Evolutionary conservation across 53 echinoderm and acorn worm genomes (phyloP).

Genomic region (Glandiceps talaboti): DNA sequence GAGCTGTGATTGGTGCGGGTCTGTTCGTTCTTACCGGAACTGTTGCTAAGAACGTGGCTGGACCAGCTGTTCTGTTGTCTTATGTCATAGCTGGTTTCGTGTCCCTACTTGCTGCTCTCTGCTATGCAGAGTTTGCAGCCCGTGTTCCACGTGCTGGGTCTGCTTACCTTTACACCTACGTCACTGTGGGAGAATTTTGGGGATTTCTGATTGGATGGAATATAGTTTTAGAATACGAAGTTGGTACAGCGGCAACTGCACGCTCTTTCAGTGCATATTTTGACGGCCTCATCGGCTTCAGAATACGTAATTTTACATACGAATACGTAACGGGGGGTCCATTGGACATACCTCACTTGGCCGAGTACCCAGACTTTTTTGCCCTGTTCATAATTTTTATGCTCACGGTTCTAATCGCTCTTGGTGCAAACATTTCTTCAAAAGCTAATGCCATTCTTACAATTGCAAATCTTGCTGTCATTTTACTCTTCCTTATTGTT

Average conservation of each 20-base stretch:
- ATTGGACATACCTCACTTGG: constrained; percentile 22
- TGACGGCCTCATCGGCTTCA: constrained; percentile 27
- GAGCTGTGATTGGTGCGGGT: constrained; percentile 56
- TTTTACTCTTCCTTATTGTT: not conserved
- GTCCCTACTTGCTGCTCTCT: constrained; percentile 45
- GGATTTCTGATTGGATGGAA: constrained; percentile 81
- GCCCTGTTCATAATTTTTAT: constrained; percentile 24
- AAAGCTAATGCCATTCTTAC: not conserved
- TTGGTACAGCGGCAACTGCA: constrained; percentile 35
- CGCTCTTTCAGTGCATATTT: constrained; percentile 45
- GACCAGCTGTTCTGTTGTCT: constrained; percentile 57
- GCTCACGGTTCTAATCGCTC: not conserved
- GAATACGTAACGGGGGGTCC: constrained; percentile 34
- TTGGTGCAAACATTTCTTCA: not conserved
- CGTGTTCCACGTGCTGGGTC: constrained; percentile 59
- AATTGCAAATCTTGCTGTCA: no score
- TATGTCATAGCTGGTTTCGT: constrained; percentile 51
- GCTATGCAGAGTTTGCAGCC: constrained; percentile 52
- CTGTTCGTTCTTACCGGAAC: constrained; percentile 63
- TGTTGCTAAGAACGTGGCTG: constrained; percentile 48
- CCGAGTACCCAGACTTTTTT: constrained; percentile 47
- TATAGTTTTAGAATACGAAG: constrained; percentile 46
- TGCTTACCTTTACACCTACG: constrained; percentile 55
- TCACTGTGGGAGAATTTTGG: constrained; percentile 55
- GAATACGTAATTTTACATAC: constrained; percentile 35